A percentile compares a stretch with the other conserved stretches of the same genome.
Evolutionary conservation across 2,797 vertebrate species (phyloP).

Genomic region (Chelidonichthys spinosus): DNA sequence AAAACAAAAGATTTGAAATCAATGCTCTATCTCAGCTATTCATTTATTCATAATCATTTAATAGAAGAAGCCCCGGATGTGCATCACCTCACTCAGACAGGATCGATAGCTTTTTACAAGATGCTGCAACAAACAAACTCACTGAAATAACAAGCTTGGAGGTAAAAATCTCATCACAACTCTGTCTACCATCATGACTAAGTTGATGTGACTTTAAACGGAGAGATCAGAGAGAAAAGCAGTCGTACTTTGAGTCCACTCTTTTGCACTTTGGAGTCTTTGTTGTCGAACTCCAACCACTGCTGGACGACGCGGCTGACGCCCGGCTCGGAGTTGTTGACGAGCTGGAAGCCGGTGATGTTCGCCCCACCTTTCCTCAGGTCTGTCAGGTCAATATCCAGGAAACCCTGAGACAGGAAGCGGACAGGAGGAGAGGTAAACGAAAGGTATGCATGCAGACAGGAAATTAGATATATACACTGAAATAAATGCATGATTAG

Average conservation of each 20-base stretch:
- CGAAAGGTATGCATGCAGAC: not conserved
- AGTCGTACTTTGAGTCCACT: slow-evolving; percentile 90
- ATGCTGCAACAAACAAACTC: slow-evolving; percentile 17
- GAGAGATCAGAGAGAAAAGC: not conserved
- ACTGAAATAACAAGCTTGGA: slow-evolving; percentile 30
- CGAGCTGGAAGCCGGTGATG: slow-evolving; percentile 96
- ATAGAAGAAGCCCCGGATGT: slow-evolving; percentile 16
- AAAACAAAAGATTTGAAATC: slow-evolving; percentile 22
- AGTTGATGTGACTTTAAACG: not conserved
- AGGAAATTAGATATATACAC: not conserved
- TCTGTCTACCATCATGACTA: not conserved
- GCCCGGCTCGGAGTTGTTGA: slow-evolving; percentile 91
- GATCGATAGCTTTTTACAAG: slow-evolving; percentile 31
- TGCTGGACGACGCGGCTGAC: slow-evolving; percentile 93
- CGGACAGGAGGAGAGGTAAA: slow-evolving; percentile 4
- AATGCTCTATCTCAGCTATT: slow-evolving; percentile 3
- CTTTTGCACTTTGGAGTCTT: slow-evolving; percentile 93
- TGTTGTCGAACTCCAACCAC: slow-evolving; percentile 94
- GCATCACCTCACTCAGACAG: slow-evolving; percentile 10
- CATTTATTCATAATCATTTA: slow-evolving; percentile 31
- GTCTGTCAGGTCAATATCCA: slow-evolving; percentile 96
- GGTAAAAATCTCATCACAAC: slow-evolving; percentile 11
- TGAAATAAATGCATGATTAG: not conserved
- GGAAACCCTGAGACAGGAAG: slow-evolving; percentile 89
- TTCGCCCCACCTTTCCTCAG: slow-evolving; percentile 96